Percentiles rank a stretch among this genome's conserved stretches.
phyloP scores from a whole-genome alignment of 2,888 invertebrate species.

The Brachylomia viminalis region DNA sequence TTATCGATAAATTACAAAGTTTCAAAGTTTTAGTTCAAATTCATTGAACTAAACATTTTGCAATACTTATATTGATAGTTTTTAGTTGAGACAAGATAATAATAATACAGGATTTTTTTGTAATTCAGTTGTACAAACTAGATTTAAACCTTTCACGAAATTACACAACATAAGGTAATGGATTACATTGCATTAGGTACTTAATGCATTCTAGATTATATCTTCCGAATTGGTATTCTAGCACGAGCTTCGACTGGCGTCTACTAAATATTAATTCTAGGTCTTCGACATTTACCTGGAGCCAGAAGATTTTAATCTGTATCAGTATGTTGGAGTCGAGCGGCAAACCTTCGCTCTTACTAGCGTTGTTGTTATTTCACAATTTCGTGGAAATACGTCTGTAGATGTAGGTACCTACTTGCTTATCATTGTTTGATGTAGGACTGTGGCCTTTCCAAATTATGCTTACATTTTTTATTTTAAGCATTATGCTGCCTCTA shows the following conservation, averaged over 20 bases:
- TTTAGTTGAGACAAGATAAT: neutral
- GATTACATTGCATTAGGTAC: constrained; percentile 16
- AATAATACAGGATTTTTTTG: too few relatives aligned
- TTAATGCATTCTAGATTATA: constrained; percentile 41
- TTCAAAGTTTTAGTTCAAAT: too few relatives aligned
- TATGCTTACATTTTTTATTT: neutral
- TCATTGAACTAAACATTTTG: neutral
- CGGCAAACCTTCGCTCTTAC: neutral
- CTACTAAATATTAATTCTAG: constrained; percentile 37
- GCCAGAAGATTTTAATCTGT: constrained; percentile 39
- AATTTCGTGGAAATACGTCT: neutral
- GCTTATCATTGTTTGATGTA: constrained; percentile 12
- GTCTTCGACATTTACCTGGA: constrained; percentile 9
- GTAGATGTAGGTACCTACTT: neutral
- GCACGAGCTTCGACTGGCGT: neutral
- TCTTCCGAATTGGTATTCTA: constrained; percentile 49
- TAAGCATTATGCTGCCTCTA: neutral
- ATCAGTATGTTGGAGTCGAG: neutral
- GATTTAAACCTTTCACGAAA: neutral
- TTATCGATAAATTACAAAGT: neutral
- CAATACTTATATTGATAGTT: neutral
- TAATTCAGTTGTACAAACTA: neutral
- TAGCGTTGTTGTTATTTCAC: constrained; percentile 8
- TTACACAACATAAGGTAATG: constrained; percentile 28
- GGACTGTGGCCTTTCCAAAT: too few relatives aligned